Evolutionary conservation across 1,140 invertebrate species (phyloP), one percentile per base, ranked within the genome.

Genomic region (Bemisia tabaci): DNA sequence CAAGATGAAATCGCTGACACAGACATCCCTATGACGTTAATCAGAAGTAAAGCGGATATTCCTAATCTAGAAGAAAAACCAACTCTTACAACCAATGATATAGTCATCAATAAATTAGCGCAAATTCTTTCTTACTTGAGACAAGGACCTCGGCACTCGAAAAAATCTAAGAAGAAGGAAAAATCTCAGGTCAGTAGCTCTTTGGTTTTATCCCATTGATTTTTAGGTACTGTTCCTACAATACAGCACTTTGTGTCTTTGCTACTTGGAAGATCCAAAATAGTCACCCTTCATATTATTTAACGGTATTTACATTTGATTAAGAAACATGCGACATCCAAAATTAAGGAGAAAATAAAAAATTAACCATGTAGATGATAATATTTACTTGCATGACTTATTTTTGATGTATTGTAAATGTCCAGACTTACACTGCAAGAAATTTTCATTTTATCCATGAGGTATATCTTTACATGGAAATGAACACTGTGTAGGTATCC

Each of bases 101-200:
- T 90, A 26, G 93, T 98, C 0, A 93, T 99, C 64, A 96, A 98
- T 75, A 99, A 99, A 77, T 76, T 99, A 9, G 93, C 94, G 0
- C 95, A 99, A 78, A 98, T 99, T 75, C 80, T 99, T 27, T 94
- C 93, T 0, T 98, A 99, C 72, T 78, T 99, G 12, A 80, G 96
- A 1, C 88, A 91, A 71, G 90, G 90, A 24, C 84, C 79, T 9
- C 80, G 89, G 60, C 85, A 88, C 70, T 84, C 83, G 25, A 91
- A 90, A 72, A 93, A 92, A 72, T 82, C 85, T 12, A 91, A 90
- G 74, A 87, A 87, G 69, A 84, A 84, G 59, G 86, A 87, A 72
- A 84, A 84, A 67, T 60, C 65, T 58, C 67, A 67, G 62, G 71
- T 71, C 62, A 65, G 66, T 67, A 24, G 39, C 2, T 59, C 12